These are phyloP conservation scores for Oreohelix idahoensis DNA, from an alignment of 1,140 invertebrate species.

Conservation along the genomic window DNA sequence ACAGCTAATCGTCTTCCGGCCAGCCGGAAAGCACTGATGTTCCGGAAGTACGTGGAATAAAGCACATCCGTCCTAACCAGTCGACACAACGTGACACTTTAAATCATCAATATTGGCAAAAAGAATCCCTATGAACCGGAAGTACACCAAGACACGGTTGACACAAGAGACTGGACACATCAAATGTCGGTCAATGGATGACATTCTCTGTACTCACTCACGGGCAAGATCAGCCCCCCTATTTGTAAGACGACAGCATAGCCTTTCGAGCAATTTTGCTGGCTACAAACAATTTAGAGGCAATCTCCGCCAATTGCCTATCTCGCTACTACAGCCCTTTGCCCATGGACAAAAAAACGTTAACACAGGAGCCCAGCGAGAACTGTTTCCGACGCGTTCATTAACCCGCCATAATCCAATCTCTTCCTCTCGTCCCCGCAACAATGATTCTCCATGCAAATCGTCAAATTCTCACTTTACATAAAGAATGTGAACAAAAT, in stretches of 20 bases:
- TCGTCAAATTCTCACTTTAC: conserved; percentile 10
- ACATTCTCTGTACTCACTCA: neutral
- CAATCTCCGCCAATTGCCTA: conserved; percentile 8
- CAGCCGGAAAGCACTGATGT: too few species aligned
- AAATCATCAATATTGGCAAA: too few species aligned
- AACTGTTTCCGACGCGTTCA: neutral
- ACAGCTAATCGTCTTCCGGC: too few species aligned
- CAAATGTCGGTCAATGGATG: too few species aligned
- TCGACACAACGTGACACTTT: too few species aligned
- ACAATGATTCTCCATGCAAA: neutral
- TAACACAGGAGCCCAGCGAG: neutral
- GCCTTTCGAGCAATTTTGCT: neutral
- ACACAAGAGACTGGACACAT: too few species aligned
- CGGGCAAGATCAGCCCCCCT: neutral
- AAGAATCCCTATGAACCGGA: too few species aligned
- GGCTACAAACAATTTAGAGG: conserved; percentile 3
- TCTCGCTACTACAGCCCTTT: neutral
- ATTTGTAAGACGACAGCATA: neutral
- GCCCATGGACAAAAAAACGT: conserved; percentile 2
- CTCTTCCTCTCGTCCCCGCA: neutral
- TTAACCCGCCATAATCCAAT: neutral
- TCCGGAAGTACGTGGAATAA: too few species aligned
- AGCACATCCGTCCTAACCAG: too few species aligned
- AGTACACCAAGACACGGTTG: too few species aligned
- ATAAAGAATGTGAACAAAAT: neutral